Evolutionary conservation across 2,888 invertebrate genomes (phyloP), one percentile per base, ranked within the genome.

Genomic region (Chamaedrilus cognettii): DNA sequence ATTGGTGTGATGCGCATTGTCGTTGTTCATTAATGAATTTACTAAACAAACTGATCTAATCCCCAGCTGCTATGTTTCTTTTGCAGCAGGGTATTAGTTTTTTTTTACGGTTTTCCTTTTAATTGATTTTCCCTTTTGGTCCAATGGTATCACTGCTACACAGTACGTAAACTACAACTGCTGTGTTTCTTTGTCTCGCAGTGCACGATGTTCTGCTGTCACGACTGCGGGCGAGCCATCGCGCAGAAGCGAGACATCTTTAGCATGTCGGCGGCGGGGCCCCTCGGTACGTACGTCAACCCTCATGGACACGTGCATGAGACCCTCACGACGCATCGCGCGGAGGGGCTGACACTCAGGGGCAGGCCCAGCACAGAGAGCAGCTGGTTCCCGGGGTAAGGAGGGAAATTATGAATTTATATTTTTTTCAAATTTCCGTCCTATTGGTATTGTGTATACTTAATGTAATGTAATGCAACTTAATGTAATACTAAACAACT

Each of bases 361-460:
- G 85, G 86, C 3, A 75, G 82, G 58, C 87, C 90, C 1, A 89
- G 90, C 1, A 87, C 87, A n/a, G 88, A 90, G 74, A 90, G 89
- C 78, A 90, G 89, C 71, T 93, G 93, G 93, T 93, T 93, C 82
- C 92, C 93, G 4, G 92, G 91, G 89, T 90, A 85, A 83, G 85
- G n/a, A n/a, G 77, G 23, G 26, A 7, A 31, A 32, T 31, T 15
- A n/a, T 23, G 31, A 32, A 26, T 32, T 32, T 59, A 31, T 32
- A 7, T 26, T 11, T 59, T 32, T 32, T 32, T 7, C n/a, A 19
- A 15, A 49, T 15, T 15, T 15, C 49, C n/a, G 11, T 11, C 11
- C n/a, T 49, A 19, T 19, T 49, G n/a, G 49, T 19, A 49, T 11
- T 15, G 49, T 11, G 49, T 11, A 49, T 11, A 15, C 15, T 49